Percentiles rank a stretch among this genome's conserved stretches.
phyloP scores from a whole-genome alignment of 2,888 invertebrate species.

The Muscina levida region DNA sequence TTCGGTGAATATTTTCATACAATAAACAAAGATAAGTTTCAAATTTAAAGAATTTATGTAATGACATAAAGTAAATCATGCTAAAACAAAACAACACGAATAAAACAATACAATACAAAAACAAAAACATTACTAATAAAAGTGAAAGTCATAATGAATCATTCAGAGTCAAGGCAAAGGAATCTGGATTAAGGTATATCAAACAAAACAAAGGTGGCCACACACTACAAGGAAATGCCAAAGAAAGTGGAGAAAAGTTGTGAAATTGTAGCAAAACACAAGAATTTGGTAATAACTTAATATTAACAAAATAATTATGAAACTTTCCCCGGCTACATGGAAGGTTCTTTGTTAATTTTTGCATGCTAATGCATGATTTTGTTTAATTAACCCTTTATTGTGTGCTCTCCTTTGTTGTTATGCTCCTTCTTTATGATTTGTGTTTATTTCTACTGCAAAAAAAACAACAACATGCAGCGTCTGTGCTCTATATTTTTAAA shows the following conservation, averaged over 20 bases:
- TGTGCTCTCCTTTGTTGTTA: not conserved
- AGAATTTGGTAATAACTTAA: too few relatives aligned
- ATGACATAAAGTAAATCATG: slow-evolving; percentile 30
- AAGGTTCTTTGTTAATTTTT: too few relatives aligned
- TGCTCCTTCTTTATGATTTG: not conserved
- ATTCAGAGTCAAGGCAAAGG: not conserved
- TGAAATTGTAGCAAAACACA: too few relatives aligned
- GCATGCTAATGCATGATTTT: not conserved
- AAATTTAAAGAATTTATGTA: slow-evolving; percentile 38
- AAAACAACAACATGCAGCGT: too few relatives aligned
- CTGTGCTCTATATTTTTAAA: not conserved
- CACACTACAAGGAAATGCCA: too few relatives aligned
- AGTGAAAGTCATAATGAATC: slow-evolving; percentile 45
- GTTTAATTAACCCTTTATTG: not conserved
- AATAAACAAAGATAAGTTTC: slow-evolving; percentile 51
- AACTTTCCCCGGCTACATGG: too few relatives aligned
- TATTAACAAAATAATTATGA: too few relatives aligned
- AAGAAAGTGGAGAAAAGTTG: too few relatives aligned
- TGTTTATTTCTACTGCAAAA: not conserved
- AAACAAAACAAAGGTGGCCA: not conserved
- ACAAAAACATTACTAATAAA: slow-evolving; percentile 1
- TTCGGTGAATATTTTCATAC: slow-evolving; percentile 22
- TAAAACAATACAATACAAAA: too few relatives aligned
- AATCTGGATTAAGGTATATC: not conserved
- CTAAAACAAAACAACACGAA: not conserved